phyloP scores from a whole-genome alignment of 1,140 invertebrate species.

The Meloidogyne exigua region DNA sequence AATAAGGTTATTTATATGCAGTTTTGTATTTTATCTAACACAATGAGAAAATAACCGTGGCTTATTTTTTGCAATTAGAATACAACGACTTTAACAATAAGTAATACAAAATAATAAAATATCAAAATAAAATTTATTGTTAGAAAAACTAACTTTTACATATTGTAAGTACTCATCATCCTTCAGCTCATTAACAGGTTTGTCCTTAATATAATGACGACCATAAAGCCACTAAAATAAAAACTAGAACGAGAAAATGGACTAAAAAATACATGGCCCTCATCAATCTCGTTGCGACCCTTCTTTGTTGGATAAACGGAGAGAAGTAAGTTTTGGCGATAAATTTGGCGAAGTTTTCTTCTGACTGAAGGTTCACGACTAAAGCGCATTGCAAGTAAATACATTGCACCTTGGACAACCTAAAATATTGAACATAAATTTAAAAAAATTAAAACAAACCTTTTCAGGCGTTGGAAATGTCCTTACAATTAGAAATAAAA shows the following conservation, averaged over 20 bases:
- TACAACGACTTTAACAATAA: no score
- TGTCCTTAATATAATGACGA: conserved; percentile 91
- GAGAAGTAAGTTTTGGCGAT: conserved; percentile 83
- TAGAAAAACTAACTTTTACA: conserved; percentile 25
- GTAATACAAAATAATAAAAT: not conserved
- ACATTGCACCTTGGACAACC: conserved; percentile 76
- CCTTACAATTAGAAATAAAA: conserved; percentile 47
- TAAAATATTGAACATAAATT: conserved; percentile 53
- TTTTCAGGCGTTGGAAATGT: conserved; percentile 64
- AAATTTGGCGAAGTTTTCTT: conserved; percentile 81
- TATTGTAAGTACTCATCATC: conserved; percentile 83
- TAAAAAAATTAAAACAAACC: conserved; percentile 49
- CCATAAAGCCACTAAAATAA: conserved; percentile 68
- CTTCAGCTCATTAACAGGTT: conserved; percentile 83
- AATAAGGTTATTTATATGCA: not conserved
- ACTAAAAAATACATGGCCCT: conserved; percentile 73
- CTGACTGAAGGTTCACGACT: conserved; percentile 82
- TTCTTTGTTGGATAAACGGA: conserved; percentile 78
- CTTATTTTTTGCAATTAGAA: no score
- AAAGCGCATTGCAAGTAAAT: conserved; percentile 90
- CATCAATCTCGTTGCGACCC: conserved; percentile 67
- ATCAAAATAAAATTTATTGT: conserved; percentile 12
- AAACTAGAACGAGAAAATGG: not conserved
- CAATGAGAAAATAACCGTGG: no score
- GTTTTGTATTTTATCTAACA: no score